Conservation (phyloP, 1,140 invertebrate species). For the Manduca sexta region DNA sequence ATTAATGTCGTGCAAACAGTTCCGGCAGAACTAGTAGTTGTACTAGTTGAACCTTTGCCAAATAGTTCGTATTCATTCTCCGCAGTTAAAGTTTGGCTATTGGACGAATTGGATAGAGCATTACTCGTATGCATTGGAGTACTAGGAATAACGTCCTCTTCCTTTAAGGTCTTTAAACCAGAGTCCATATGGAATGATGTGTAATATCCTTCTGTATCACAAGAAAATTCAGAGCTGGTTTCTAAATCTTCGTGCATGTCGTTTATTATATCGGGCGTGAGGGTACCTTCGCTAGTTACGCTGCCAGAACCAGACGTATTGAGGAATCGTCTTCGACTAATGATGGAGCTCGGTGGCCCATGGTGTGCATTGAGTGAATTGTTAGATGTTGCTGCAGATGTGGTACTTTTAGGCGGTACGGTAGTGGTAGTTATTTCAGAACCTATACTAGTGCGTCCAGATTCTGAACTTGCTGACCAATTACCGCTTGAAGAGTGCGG, state of each 20-base stretch:
- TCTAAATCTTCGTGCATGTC: slow-evolving; percentile 89
- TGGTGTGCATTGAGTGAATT: slow-evolving; percentile 77
- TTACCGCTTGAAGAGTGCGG: slow-evolving; percentile 93
- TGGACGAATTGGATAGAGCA: slow-evolving; percentile 75
- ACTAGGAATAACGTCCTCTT: slow-evolving; percentile 80
- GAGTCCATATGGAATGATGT: slow-evolving; percentile 98
- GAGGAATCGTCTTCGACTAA: slow-evolving; percentile 77
- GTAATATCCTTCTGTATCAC: slow-evolving; percentile 97
- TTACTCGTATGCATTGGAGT: slow-evolving; percentile 78
- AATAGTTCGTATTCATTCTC: slow-evolving; percentile 93
- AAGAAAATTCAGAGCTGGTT: slow-evolving; percentile 94
- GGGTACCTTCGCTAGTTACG: slow-evolving; percentile 87
- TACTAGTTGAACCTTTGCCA: slow-evolving; percentile 90
- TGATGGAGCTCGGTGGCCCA: slow-evolving; percentile 80
- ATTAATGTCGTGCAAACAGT: slow-evolving; percentile 89
- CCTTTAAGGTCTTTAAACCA: slow-evolving; percentile 88
- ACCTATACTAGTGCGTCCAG: slow-evolving; percentile 87
- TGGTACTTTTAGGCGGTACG: slow-evolving; percentile 81
- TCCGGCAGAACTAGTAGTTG: slow-evolving; percentile 91
- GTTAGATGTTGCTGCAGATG: slow-evolving; percentile 78
- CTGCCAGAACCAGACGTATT: slow-evolving; percentile 87
- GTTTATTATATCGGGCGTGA: slow-evolving; percentile 86
- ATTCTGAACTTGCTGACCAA: slow-evolving; percentile 94
- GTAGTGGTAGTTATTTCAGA: slow-evolving; percentile 84
- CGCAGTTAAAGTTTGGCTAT: slow-evolving; percentile 76